Percentiles rank a stretch among this genome's conserved stretches.
Evolutionary conservation across 2,797 vertebrate genomes (phyloP).

Genomic region (Coccyzus lansbergi): DNA sequence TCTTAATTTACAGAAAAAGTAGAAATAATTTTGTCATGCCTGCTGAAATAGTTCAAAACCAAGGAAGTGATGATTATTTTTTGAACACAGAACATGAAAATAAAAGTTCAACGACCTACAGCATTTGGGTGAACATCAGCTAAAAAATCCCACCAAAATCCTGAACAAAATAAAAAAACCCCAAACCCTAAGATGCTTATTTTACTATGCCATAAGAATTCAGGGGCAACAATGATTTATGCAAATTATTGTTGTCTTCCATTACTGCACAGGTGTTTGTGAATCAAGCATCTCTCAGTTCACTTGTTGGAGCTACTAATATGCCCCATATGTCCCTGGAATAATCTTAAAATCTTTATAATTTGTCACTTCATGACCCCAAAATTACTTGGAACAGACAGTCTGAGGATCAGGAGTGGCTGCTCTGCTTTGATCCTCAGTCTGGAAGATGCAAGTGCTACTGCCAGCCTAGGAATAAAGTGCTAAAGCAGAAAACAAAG

Average conservation of each 20-base stretch:
- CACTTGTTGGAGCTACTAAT: neutral
- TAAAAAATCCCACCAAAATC: accelerated
- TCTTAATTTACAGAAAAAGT: neutral
- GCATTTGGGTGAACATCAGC: neutral
- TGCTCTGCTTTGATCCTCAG: neutral
- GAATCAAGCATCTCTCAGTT: neutral
- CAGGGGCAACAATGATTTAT: neutral
- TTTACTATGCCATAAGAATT: neutral
- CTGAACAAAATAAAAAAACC: neutral
- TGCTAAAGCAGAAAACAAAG: conserved; percentile 25
- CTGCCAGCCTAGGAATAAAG: neutral
- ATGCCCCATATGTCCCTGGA: neutral
- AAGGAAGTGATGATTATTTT: neutral
- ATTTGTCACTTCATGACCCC: neutral
- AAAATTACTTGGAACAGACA: neutral
- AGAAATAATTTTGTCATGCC: neutral
- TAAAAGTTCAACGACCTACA: neutral
- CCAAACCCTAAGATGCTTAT: neutral
- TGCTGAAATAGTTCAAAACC: neutral
- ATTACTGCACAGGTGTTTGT: neutral
- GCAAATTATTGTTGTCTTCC: neutral
- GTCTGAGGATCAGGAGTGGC: neutral
- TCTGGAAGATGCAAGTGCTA: neutral
- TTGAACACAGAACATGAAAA: neutral
- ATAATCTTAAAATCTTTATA: neutral